These are phyloP conservation scores for Calliscelio sp. DNA, from an alignment of 2,888 invertebrate genomes.

Conservation along the genomic window DNA sequence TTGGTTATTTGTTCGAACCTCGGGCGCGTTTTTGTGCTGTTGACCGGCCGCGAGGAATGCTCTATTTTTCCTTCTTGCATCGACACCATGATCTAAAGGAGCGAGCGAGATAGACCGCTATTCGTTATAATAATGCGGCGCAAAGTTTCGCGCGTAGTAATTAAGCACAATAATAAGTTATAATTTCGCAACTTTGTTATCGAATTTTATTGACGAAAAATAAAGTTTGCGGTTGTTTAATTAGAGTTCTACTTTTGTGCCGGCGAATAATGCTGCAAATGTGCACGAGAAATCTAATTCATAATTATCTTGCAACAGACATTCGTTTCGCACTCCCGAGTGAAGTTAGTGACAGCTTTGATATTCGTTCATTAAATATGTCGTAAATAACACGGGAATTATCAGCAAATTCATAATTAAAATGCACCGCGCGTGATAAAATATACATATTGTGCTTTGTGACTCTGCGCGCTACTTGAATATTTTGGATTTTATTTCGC, in stretches of 20 bases:
- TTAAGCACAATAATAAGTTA: conserved; percentile 53
- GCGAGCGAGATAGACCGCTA: neutral
- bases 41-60: neutral
- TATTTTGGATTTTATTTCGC: neutral
- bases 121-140: conserved; percentile 7
- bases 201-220: conserved; percentile 56
- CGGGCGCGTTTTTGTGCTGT: too few species aligned
- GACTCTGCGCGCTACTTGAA: neutral
- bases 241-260: conserved; percentile 55
- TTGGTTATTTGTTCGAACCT: conserved; percentile 60
- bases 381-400: conserved; percentile 59
- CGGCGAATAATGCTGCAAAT: conserved; percentile 35
- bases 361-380: conserved; percentile 67
- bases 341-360: conserved; percentile 60
- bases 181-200: conserved; percentile 56
- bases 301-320: conserved; percentile 68
- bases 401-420: conserved; percentile 49
- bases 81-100: too few species aligned
- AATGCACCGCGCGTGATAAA: conserved; percentile 36
- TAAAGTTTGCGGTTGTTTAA: conserved; percentile 63
- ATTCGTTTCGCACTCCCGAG: conserved; percentile 33
- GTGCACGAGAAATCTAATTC: conserved; percentile 59
- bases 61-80: neutral
- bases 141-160: conserved; percentile 41
- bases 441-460: conserved; percentile 2